Evolutionary conservation across 2,113 vertebrate species (phyloP), one percentile per base, ranked within the genome.

Genomic region (Otis tarda): DNA sequence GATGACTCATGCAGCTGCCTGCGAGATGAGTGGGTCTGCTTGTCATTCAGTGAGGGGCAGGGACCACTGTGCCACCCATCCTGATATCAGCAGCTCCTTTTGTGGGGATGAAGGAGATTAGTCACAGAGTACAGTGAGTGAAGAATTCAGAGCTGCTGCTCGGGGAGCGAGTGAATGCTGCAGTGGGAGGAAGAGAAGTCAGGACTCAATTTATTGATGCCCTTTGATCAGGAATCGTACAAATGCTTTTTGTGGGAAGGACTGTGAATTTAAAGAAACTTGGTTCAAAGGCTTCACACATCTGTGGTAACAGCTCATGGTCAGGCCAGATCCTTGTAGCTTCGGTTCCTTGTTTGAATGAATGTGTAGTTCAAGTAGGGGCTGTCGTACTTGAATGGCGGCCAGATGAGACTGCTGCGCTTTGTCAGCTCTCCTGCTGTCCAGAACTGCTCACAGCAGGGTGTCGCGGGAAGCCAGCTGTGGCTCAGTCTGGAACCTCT

Each of bases 361-460:
- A 74, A 41, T 30, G 28, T 22, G 75, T 43, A 83, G 76, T 73
- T 92, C 64, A 83, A 80, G 87, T 56, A 57, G 19, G 18, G 56
- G 81, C 78, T 91, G 90, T 93, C 12, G 2, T 63, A 63, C 37
- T 87, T 79, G 84, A 76, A 31, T 75, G 75, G 61, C 4, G 2
- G 82, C 87, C 90, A 94, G 92, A 87, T 64, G 94, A 89, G 84
- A 41, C 92, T 94, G 94, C 87, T 87, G 84, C 43, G n/a, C 77
- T 78, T 75, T 74, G 69, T 87, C 73, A 89, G 43, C 81, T 87
- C 87, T 77, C 23, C 55, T 50, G 73, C 91, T 68, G 73, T 19
- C 89, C 61, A 59, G 84, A 61, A 0, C 56, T 45, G 82, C 28
- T 49, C 22, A 2, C 93, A 50, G 74, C 85, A 78, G 84, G 41